Evolutionary conservation across 2,113 vertebrate species (phyloP), one percentile per base, ranked within the genome.

Genomic region (Pangasianodon gigas): DNA sequence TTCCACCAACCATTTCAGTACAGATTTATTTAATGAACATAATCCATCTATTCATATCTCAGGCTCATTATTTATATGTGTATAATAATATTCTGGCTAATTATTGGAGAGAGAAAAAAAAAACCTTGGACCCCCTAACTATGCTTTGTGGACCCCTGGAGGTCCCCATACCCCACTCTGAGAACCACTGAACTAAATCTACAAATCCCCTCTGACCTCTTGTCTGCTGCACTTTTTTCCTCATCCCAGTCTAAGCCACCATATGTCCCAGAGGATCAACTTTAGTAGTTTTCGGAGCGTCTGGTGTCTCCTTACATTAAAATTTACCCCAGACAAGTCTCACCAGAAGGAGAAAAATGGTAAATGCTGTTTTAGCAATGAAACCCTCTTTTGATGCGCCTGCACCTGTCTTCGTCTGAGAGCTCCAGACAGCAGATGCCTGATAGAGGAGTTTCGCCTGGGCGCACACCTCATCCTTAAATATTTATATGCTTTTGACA

Each of bases 401-500:
- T 97, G 97, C 98, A 99, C 98, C 98, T 99, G 98, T 98, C 97
- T 97, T 95, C 94, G 96, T 95, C 96, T 96, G 97, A 98, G 97
- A 97, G 96, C 96, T 74, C 46, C 96, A 97, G 96, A 95, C 96
- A 98, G 96, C 97, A 98, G 97, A 97, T 96, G 97, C 96, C 96
- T 96, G 95, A 96, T 96, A 93, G 96, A 97, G 95, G 96, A 96
- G 96, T 95, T 96, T 96, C 96, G 92, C 96, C 96, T 96, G 29
- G 86, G 71, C 93, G 97, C 97, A 97, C 97, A 98, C 97, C 96
- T 97, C 96, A 96, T 96, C 96, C 96, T 98, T 96, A 99, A 99
- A 99, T 98, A 99, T 99, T 99, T 98, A 98, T 98, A 97, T 97
- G 97, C 96, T 96, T 97, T 96, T 96, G 96, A 98, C 95, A 95